These are phyloP conservation scores for Ceuthmochares aereus DNA, from an alignment of 2,113 vertebrate species.

Conservation along the genomic window DNA sequence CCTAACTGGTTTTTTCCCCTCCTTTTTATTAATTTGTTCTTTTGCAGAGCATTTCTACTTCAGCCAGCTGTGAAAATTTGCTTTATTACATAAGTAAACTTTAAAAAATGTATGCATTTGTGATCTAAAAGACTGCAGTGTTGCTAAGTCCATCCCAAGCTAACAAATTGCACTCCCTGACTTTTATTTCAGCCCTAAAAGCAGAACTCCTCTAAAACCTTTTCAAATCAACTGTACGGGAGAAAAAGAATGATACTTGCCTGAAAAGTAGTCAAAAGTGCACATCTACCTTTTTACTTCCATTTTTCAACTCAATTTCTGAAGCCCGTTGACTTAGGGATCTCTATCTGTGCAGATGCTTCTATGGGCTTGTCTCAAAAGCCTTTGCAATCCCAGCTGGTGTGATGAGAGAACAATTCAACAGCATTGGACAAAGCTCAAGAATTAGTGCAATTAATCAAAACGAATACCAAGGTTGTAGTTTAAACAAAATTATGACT, in stretches of 20 bases:
- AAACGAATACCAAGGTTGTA: neutral
- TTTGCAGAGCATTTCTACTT: neutral
- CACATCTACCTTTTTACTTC: neutral
- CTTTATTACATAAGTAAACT: neutral
- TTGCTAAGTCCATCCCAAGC: neutral
- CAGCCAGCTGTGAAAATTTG: neutral
- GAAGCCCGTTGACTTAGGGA: neutral
- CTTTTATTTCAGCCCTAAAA: neutral
- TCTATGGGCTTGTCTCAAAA: neutral
- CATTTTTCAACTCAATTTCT: neutral
- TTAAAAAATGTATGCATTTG: neutral
- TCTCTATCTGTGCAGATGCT: neutral
- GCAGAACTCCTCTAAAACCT: neutral
- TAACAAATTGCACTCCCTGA: neutral
- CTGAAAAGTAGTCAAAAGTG: neutral
- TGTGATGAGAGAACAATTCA: neutral
- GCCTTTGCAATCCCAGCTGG: neutral
- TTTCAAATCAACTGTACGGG: neutral
- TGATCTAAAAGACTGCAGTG: neutral
- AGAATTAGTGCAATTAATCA: conserved; percentile 22
- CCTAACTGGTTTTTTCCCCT: neutral
- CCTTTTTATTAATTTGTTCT: neutral
- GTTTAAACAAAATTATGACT: neutral
- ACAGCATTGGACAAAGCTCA: neutral
- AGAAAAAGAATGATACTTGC: neutral